phyloP scores from a whole-genome alignment of 1,140 invertebrate genomes.

The Ectropis grisescens region DNA sequence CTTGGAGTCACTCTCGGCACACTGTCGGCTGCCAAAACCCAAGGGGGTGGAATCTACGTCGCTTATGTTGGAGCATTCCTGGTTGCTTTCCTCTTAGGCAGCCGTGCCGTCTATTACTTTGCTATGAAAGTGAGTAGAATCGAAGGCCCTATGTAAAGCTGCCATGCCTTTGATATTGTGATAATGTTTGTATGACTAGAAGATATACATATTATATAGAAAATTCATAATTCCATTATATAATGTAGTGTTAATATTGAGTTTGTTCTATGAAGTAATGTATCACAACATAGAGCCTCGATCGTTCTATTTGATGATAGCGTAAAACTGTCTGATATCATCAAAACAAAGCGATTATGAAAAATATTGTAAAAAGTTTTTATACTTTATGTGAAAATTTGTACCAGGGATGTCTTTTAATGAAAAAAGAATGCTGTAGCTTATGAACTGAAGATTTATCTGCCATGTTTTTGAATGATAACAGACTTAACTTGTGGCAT shows the following conservation, averaged over 20 bases:
- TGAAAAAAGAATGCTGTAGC: no score
- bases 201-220: conserved; percentile 27
- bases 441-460: no score
- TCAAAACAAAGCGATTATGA: no score
- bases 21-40: conserved; percentile 68
- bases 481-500: no score
- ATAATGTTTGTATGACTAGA: conserved; percentile 49
- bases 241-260: conserved; percentile 12
- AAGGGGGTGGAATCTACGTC: conserved; percentile 86
- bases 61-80: conserved; percentile 87
- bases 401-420: no score
- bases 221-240: conserved; percentile 50
- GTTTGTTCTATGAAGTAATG: conserved; percentile 8
- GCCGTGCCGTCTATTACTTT: conserved; percentile 88
- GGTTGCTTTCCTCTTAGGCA: conserved; percentile 78
- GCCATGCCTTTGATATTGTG: conserved; percentile 27
- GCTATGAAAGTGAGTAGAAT: conserved; percentile 91
- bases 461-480: no score
- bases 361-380: no score
- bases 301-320: conserved; percentile 7
- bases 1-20: conserved; percentile 83
- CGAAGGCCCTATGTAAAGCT: conserved; percentile 80
- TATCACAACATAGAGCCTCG: conserved; percentile 8
- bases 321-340: no score
- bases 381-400: no score